phyloP scores from a whole-genome alignment of 30 jellyfish, hydroid and myxozoan genomes.

The Aurelia aurita region DNA sequence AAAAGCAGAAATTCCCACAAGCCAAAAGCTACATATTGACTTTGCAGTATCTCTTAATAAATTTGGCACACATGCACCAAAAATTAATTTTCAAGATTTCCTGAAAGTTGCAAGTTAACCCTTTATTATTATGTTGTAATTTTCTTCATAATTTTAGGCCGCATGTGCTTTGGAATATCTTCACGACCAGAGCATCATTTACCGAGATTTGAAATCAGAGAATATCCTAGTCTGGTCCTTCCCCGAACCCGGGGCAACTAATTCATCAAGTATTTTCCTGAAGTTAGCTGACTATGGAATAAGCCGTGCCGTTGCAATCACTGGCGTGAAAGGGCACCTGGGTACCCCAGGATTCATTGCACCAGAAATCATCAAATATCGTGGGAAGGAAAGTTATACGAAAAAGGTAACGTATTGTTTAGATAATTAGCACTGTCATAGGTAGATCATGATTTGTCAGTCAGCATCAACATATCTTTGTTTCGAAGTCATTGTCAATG shows the following conservation, averaged over 20 bases:
- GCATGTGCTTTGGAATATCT: conserved; percentile 85
- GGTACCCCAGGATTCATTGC: conserved; percentile 98
- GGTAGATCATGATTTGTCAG: no score
- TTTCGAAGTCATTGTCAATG: no score
- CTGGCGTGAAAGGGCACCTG: conserved; percentile 84
- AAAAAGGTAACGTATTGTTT: conserved; percentile 58
- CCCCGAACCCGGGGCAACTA: conserved; percentile 84
- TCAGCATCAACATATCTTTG: no score
- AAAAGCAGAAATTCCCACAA: no score
- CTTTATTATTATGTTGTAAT: background rate
- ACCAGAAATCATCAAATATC: conserved; percentile 87
- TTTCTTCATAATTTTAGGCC: conserved; percentile 54
- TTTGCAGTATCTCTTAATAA: no score
- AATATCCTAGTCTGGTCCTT: conserved; percentile 89
- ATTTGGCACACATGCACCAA: no score
- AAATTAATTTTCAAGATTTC: no score
- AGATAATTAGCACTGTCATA: no score
- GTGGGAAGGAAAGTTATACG: conserved; percentile 91
- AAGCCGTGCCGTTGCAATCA: conserved; percentile 87
- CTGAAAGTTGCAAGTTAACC: no score
- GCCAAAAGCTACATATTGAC: no score
- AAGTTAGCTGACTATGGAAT: conserved; percentile 95
- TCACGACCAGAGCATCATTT: conserved; percentile 81
- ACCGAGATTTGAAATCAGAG: conserved; percentile 95
- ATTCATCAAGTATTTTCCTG: conserved; percentile 49